Evolutionary conservation across 2,113 vertebrate genomes (phyloP), one percentile per base, ranked within the genome.

Genomic region (Sarotherodon lohbergeri): DNA sequence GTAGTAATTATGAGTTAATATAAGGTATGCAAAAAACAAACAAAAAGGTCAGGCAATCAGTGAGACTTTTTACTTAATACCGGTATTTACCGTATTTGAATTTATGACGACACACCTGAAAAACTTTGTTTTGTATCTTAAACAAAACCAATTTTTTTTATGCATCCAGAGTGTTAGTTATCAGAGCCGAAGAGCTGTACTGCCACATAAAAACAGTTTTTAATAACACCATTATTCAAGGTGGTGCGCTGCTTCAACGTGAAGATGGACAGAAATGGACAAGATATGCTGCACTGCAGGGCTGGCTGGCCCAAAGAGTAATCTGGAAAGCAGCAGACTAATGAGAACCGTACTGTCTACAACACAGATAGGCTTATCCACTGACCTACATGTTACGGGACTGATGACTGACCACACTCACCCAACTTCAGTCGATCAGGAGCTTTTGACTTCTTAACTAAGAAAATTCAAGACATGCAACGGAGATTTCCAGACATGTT

Each of bases 321-420:
- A 91, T 91, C 86, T 88, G 91, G 84, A 89, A 90, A 83, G 78
- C 88, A 82, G 66, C 85, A 43, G 78, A 87, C 85, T 92, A 92
- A 94, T 92, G 91, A 91, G 88, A 88, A 80, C 61, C 50, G 12
- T 81, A 56, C 83, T 34, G 90, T 86, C 90, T 29, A 57, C 91
- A 86, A 85, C 90, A 89, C 13, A 92, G 88, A 93, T 85, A 46
- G 57, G 87, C 88, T 90, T 90, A 95, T 87, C 91, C 92, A 80
- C 89, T 93, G 94, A 94, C 93, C 93, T 94, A 95, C 90, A 94
- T 95, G 92, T 88, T 86, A 85, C 9, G 34, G 86, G 87, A 90
- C 90, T 76, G 90, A 93, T 76, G 89, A 76, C 85, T 55, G 81
- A 84, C 80, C 57, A 22, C 59, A 24, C 54, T 88, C 86, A 54